Evolutionary conservation across 2,797 vertebrate species (phyloP).

Genomic region (Melanotaenia pygmaea): DNA sequence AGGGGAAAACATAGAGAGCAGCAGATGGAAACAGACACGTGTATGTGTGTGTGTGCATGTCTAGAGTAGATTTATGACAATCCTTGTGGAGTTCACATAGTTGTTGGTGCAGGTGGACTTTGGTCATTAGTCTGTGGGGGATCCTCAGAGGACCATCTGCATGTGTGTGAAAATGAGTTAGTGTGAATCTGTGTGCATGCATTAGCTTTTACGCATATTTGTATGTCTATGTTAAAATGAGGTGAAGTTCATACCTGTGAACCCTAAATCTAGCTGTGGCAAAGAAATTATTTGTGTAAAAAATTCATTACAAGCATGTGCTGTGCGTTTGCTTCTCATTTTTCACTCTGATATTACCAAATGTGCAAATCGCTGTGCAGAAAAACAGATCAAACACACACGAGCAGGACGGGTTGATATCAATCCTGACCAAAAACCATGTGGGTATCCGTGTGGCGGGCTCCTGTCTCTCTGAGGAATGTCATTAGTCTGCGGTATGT

Average conservation of each 20-base stretch:
- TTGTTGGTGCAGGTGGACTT: slow-evolving; percentile 70
- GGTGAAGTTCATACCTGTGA: slow-evolving; percentile 56
- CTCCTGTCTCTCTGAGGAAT: slow-evolving; percentile 48
- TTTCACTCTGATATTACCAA: slow-evolving; percentile 5
- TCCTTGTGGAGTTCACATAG: slow-evolving; percentile 48
- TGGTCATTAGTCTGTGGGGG: slow-evolving; percentile 49
- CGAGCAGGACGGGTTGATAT: slow-evolving; percentile 12
- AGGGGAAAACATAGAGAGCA: slow-evolving; percentile 21
- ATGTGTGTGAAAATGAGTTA: slow-evolving; percentile 2
- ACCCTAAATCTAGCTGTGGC: slow-evolving; percentile 18
- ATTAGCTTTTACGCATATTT: slow-evolving; percentile 4
- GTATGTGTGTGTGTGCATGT: slow-evolving; percentile 20
- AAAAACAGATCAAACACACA: slow-evolving; percentile 25
- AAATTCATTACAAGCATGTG: background rate
- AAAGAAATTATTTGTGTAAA: background rate
- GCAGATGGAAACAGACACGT: slow-evolving; percentile 21
- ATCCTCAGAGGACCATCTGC: slow-evolving; percentile 51
- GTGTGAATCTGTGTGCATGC: slow-evolving; percentile 5
- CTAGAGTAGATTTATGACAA: slow-evolving; percentile 54
- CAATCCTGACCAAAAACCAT: slow-evolving; percentile 12
- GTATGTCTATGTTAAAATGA: slow-evolving; percentile 43
- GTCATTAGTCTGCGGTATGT: slow-evolving; percentile 58
- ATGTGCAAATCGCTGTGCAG: slow-evolving; percentile 1
- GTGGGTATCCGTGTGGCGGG: slow-evolving; percentile 29
- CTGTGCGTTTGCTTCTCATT: slow-evolving; percentile 16